Conservation (phyloP, 2,888 invertebrate species). For the Troides helena region DNA sequence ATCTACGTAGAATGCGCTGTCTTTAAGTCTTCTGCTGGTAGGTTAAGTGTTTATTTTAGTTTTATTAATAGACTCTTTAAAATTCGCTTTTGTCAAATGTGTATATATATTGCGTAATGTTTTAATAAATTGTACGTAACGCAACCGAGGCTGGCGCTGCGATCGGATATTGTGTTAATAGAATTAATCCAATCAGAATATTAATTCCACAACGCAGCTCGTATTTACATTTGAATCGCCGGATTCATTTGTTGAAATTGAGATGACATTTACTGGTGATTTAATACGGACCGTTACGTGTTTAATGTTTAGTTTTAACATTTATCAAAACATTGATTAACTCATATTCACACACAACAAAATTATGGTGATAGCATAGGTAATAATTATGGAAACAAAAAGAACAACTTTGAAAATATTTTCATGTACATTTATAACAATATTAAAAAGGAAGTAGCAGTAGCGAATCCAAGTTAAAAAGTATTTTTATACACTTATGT, state of each 20-base stretch:
- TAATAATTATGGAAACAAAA: too few relatives aligned
- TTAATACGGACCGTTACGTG: constrained; percentile 36
- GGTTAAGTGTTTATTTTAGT: too few relatives aligned
- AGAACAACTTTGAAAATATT: too few relatives aligned
- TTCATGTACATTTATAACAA: too few relatives aligned
- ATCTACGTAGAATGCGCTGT: too few relatives aligned
- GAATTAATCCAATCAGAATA: constrained; percentile 78
- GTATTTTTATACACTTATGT: too few relatives aligned
- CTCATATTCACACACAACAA: neutral
- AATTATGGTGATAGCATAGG: too few relatives aligned
- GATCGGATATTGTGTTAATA: constrained; percentile 70
- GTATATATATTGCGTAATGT: constrained; percentile 1
- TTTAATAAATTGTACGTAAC: constrained; percentile 26
- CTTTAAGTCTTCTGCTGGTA: too few relatives aligned
- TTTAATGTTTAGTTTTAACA: constrained; percentile 11
- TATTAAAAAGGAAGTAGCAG: too few relatives aligned
- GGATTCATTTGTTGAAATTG: constrained; percentile 62
- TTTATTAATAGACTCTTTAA: too few relatives aligned
- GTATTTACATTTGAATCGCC: constrained; percentile 71
- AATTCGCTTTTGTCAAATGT: neutral
- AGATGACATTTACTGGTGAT: constrained; percentile 53
- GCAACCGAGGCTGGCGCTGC: constrained; percentile 47
- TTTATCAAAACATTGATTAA: constrained; percentile 2
- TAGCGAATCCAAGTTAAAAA: too few relatives aligned
- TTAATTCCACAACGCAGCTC: constrained; percentile 70